These are phyloP conservation scores for Gari tellinella DNA, from an alignment of 2,888 invertebrate species.

Conservation along the genomic window DNA sequence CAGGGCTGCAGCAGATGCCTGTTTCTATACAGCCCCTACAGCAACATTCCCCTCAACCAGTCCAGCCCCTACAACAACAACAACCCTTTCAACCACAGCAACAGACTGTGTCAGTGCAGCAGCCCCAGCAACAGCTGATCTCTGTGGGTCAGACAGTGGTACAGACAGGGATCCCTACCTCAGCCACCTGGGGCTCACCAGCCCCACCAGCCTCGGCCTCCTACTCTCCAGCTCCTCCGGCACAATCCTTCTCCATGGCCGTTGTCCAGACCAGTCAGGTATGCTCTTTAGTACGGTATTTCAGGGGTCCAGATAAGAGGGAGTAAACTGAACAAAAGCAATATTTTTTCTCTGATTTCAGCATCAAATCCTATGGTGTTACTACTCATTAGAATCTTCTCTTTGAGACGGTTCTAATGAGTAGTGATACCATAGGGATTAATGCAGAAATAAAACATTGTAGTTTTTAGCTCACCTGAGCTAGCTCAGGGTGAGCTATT, in stretches of 20 bases:
- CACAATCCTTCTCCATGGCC: neutral
- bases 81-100: neutral
- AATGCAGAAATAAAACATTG: no score
- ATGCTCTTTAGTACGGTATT: no score
- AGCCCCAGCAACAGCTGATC: constrained; percentile 13
- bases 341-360: no score
- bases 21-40: constrained; percentile 13
- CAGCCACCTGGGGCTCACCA: constrained; percentile 6
- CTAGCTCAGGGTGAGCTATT: no score
- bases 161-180: constrained; percentile 2
- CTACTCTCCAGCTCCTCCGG: neutral
- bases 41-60: constrained; percentile 21
- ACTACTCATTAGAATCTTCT: no score
- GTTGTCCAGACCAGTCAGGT: constrained; percentile 23
- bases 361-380: no score
- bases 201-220: neutral
- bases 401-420: no score
- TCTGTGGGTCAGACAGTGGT: neutral
- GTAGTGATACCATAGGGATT: no score
- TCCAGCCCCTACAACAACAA: constrained; percentile 24
- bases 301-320: no score
- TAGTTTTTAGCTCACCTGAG: no score
- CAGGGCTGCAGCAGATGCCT: constrained; percentile 15
- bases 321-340: no score
- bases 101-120: neutral